phyloP scores from a whole-genome alignment of 1,140 invertebrate genomes.

The Brachionus asplanchnoidis region DNA sequence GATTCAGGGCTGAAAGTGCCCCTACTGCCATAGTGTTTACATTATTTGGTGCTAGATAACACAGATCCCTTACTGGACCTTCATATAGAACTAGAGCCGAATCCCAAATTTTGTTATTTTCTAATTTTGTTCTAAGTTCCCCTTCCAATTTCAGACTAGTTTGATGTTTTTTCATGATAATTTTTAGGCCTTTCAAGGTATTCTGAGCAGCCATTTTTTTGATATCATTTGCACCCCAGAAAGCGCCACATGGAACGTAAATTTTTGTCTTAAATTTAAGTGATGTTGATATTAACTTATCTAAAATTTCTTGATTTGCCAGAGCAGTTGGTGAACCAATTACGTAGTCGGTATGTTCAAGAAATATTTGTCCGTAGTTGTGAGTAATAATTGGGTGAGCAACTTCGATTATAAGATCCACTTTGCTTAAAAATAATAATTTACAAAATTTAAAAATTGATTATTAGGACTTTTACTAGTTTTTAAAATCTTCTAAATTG shows the following conservation, averaged over 20 bases:
- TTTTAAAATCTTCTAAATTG: slow-evolving; percentile 42
- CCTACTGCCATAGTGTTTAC: slow-evolving; percentile 64
- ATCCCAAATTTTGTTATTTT: not conserved
- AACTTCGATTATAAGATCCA: slow-evolving; percentile 64
- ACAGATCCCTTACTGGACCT: slow-evolving; percentile 61
- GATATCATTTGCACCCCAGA: slow-evolving; percentile 66
- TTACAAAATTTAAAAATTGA: not conserved
- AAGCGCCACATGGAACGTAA: slow-evolving; percentile 63
- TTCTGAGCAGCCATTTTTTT: slow-evolving; percentile 62
- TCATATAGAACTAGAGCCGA: slow-evolving; percentile 59
- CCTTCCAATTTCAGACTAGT: slow-evolving; percentile 58
- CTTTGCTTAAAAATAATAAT: slow-evolving; percentile 44
- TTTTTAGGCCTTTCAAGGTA: slow-evolving; percentile 60
- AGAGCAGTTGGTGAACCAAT: slow-evolving; percentile 63
- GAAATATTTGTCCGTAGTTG: slow-evolving; percentile 58
- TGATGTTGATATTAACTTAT: slow-evolving; percentile 50
- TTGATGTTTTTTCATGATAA: slow-evolving; percentile 65
- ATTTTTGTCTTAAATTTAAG: slow-evolving; percentile 53
- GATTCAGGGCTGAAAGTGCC: slow-evolving; percentile 61
- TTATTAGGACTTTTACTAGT: not conserved
- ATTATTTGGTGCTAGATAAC: slow-evolving; percentile 64
- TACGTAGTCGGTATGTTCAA: slow-evolving; percentile 58
- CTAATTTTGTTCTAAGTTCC: not conserved
- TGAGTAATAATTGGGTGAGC: slow-evolving; percentile 62
- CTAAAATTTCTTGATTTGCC: slow-evolving; percentile 56